Conservation (phyloP, 2,797 vertebrate species). For the Microctenopoma lineatum region DNA sequence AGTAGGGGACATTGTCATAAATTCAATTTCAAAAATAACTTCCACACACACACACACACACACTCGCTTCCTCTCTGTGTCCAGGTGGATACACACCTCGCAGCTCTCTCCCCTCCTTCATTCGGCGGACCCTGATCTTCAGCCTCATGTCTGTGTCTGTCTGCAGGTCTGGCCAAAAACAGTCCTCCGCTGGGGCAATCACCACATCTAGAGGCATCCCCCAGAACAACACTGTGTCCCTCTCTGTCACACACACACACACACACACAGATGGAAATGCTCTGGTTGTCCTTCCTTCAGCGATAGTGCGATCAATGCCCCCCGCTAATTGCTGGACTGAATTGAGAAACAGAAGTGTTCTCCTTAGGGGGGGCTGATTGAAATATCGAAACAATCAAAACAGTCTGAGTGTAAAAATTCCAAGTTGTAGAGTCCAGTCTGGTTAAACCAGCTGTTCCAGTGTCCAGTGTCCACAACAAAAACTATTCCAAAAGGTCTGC, state of each 20-base stretch:
- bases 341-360: constrained; percentile 53
- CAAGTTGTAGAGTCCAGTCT: constrained; percentile 40
- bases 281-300: constrained; percentile 37
- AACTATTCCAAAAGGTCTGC: constrained; percentile 61
- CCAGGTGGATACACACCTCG: constrained; percentile 87
- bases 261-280: constrained; percentile 31
- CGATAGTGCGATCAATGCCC: constrained; percentile 38
- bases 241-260: constrained; percentile 6
- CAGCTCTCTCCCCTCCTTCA: constrained; percentile 90
- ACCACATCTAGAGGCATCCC: constrained; percentile 90
- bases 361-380: constrained; percentile 29
- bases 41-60: constrained; percentile 8
- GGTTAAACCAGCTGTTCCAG: constrained; percentile 33
- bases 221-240: constrained; percentile 54
- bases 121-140: constrained; percentile 92
- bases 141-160: constrained; percentile 88
- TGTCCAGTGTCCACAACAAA: constrained; percentile 44
- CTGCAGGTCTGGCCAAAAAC: constrained; percentile 88
- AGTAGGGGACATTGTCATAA: constrained; percentile 15
- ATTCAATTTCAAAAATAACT: not conserved
- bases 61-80: constrained; percentile 12
- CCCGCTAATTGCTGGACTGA: constrained; percentile 10
- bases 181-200: constrained; percentile 86
- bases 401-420: constrained; percentile 37
- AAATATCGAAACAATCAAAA: constrained; percentile 5